These are phyloP conservation scores for Ophiothrix spiculata DNA, from an alignment of 35 echinoderm and acorn worm species.

Conservation along the genomic window DNA sequence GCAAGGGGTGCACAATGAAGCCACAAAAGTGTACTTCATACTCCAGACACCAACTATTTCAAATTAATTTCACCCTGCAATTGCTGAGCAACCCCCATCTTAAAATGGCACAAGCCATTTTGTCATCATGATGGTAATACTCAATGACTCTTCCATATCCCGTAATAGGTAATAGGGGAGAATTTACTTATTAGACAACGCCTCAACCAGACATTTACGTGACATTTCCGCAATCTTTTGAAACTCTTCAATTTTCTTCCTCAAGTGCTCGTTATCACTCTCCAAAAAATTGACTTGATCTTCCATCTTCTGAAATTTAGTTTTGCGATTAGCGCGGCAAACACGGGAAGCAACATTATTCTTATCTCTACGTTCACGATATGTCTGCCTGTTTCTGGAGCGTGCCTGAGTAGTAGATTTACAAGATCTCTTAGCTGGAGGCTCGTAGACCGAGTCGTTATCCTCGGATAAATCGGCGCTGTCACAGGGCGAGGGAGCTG, in stretches of 20 bases:
- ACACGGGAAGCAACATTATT: slow-evolving; percentile 30
- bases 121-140: not conserved
- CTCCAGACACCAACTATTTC: not conserved
- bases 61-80: not conserved
- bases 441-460: not conserved
- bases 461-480: not conserved
- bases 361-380: slow-evolving; percentile 25
- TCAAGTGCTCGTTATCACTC: slow-evolving; percentile 25
- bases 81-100: not conserved
- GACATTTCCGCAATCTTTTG: slow-evolving; percentile 19
- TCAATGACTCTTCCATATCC: not conserved
- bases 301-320: not conserved
- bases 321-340: slow-evolving; percentile 1
- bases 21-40: not conserved
- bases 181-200: slow-evolving; percentile 29
- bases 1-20: not conserved
- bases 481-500: not conserved
- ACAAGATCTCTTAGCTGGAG: slow-evolving; percentile 16
- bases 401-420: not conserved
- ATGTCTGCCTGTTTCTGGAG: not conserved
- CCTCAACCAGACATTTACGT: slow-evolving; percentile 11
- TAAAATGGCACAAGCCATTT: not conserved
- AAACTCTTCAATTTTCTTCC: slow-evolving; percentile 12
- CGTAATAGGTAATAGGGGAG: not conserved
- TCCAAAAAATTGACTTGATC: not conserved